phyloP scores from a whole-genome alignment of 2,888 invertebrate species.

The Drosophila infuscata region DNA sequence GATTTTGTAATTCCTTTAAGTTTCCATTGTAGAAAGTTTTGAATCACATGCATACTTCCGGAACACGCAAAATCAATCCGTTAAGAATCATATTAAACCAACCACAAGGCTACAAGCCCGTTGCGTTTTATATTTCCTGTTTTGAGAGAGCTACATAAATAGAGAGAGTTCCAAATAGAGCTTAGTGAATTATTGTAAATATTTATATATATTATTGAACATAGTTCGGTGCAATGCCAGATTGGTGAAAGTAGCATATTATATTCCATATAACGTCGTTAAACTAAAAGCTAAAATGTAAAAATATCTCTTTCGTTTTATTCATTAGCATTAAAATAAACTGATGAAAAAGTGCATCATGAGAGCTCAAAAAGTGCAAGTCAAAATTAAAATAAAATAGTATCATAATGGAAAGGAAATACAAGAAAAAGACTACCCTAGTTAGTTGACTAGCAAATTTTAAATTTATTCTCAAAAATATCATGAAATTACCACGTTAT shows the following conservation, averaged over 20 bases:
- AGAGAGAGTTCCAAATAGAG: not conserved
- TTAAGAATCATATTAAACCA: not conserved
- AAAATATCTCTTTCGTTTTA: not conserved
- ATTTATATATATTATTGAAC: too few species aligned
- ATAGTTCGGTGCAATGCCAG: not conserved
- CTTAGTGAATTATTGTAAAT: not conserved
- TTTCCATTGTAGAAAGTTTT: not conserved
- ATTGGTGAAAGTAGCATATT: too few species aligned
- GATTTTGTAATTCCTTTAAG: not conserved
- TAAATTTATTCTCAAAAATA: too few species aligned
- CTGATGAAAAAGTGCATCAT: not conserved
- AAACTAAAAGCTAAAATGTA: not conserved
- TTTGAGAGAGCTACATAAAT: too few species aligned
- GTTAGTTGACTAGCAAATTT: not conserved
- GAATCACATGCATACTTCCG: not conserved
- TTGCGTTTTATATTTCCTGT: too few species aligned
- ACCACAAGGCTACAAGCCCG: too few species aligned
- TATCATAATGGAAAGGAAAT: not conserved
- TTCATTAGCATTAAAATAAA: not conserved
- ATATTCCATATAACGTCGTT: too few species aligned
- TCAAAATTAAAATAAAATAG: too few species aligned
- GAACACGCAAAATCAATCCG: too few species aligned
- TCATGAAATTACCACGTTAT: not conserved
- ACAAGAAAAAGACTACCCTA: fast-evolving
- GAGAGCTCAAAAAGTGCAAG: too few species aligned